Base-by-base conservation (phyloP, 2,797 vertebrate species). In the Diplodus puntazzo region DNA sequence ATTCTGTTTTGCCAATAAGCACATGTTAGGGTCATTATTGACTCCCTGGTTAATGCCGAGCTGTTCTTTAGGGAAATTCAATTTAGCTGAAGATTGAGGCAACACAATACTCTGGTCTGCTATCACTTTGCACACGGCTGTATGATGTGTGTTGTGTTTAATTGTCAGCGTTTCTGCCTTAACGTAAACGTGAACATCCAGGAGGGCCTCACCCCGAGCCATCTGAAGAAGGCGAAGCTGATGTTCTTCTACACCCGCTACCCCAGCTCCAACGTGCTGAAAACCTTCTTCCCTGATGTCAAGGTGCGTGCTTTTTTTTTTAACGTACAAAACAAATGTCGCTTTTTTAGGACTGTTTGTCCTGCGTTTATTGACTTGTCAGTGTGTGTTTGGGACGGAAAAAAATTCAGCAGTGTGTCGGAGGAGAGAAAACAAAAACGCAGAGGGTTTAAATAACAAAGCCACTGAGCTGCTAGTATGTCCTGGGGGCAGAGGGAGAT, bases 241-340 rank as follows among this genome's bases (percentile, higher is more conserved):
- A 98, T 99, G 97, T 99, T 99, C 92, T 99, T 99, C 95, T 99
- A 98, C 92, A 97, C 97, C 2, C 97, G 98, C 79, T 99, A 99
- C 79, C 98, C 98, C 52, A 98, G 97, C 94, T 98, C 98, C 82
- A 96, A 94, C 58, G 94, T 98, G 79, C 94, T 99, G 89, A 99
- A 98, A 89, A 96, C 95, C 60, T 98, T 96, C 89, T 99, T 99
- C 88, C 96, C 97, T 0, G 98, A 99, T 0, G 97, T 99, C 80
- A 98, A 99, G 98, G 98, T 99, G 96, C 87, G 39, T 39, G 82
- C 30, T 30, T 58, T 66, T 18, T 46, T 27, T 27, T 27, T 27
- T 27, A 3, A 48, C 2, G 14, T 7, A 27, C n/a, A 46, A 17
- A 61, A 66, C 23, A 20, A 9, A 43, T 48, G 1, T 6, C 1